These are phyloP conservation scores for Zaprionus camerounensis DNA, from an alignment of 1,140 invertebrate species.

Conservation along the genomic window DNA sequence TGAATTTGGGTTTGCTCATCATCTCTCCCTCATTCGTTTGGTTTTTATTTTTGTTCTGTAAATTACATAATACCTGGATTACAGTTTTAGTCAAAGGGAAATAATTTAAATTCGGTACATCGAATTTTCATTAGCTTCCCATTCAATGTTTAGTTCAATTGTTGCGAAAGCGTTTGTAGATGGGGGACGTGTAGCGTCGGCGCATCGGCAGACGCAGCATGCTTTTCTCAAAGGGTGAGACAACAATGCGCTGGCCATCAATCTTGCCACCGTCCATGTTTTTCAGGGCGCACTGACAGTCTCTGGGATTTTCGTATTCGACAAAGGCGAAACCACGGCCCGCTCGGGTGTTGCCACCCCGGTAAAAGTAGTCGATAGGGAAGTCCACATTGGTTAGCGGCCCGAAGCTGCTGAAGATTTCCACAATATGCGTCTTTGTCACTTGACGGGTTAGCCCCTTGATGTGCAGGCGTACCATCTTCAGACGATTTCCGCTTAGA, in stretches of 20 bases:
- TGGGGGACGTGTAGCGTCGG: conserved; percentile 49
- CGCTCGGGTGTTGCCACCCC: not conserved
- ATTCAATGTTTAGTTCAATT: not conserved
- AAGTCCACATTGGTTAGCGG: conserved; percentile 57
- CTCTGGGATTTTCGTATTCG: conserved; percentile 45
- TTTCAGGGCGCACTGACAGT: conserved; percentile 51
- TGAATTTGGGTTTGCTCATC: not conserved
- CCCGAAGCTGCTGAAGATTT: conserved; percentile 62
- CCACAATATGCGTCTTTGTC: conserved; percentile 57
- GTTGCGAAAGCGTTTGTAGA: conserved; percentile 1
- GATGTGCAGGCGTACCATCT: conserved; percentile 55
- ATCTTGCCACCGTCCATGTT: conserved; percentile 64
- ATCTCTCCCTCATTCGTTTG: not conserved
- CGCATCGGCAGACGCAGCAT: conserved; percentile 50
- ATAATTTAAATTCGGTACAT: not conserved
- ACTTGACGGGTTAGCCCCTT: conserved; percentile 50
- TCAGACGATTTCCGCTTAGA: not conserved
- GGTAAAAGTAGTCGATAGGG: conserved; percentile 40
- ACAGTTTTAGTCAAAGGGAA: not conserved
- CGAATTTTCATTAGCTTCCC: not conserved
- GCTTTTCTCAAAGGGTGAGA: conserved; percentile 46
- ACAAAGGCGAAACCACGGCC: conserved; percentile 66
- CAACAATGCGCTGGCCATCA: conserved; percentile 49
- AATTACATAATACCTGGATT: not conserved
- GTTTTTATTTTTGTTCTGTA: not conserved